phyloP scores from a whole-genome alignment of 1,140 invertebrate species.

The Mizuhopecten yessoensis region DNA sequence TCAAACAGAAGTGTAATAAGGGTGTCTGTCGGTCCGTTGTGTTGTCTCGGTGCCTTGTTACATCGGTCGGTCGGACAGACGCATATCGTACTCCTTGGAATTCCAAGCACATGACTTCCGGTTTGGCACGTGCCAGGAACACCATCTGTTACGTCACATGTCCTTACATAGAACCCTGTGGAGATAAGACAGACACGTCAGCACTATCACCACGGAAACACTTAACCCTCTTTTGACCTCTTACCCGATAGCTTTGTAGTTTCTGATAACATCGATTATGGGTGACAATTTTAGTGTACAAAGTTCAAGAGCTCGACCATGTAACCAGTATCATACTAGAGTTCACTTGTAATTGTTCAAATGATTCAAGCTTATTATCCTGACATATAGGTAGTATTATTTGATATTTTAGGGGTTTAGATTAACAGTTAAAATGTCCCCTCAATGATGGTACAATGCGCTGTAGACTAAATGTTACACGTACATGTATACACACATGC shows the following conservation, averaged over 20 bases:
- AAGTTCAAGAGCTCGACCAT: background rate
- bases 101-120: conserved; percentile 59
- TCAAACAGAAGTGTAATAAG: background rate
- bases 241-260: background rate
- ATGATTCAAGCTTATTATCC: too few species aligned
- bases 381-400: too few species aligned
- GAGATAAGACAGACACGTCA: conserved; percentile 23
- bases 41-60: background rate
- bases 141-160: conserved; percentile 59
- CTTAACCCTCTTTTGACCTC: background rate
- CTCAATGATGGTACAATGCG: too few species aligned
- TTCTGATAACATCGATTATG: background rate
- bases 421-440: too few species aligned
- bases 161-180: conserved; percentile 62
- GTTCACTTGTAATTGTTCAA: too few species aligned
- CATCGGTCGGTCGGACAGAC: conserved; percentile 55
- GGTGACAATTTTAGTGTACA: background rate
- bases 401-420: too few species aligned
- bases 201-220: background rate
- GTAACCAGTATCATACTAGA: too few species aligned
- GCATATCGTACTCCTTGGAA: conserved; percentile 57
- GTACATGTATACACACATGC: too few species aligned
- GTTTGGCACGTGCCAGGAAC: conserved; percentile 47
- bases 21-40: background rate
- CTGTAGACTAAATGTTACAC: too few species aligned